These are phyloP conservation scores for Lineus longissimus DNA, from an alignment of 1,140 invertebrate genomes.

Conservation along the genomic window DNA sequence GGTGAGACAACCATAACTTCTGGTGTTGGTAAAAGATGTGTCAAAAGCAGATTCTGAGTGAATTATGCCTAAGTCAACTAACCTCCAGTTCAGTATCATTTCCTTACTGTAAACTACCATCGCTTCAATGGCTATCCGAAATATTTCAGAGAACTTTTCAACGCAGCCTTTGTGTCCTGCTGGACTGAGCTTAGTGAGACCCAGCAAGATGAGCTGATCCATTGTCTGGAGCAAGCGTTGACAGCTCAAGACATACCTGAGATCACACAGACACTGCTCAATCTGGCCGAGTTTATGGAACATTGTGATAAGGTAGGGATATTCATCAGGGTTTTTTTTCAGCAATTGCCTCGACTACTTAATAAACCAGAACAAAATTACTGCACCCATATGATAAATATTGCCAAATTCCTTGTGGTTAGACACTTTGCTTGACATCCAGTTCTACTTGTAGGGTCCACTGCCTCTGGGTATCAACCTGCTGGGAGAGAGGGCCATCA, in stretches of 20 bases:
- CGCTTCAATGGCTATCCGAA: too few species aligned
- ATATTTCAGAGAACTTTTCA: conserved; percentile 81
- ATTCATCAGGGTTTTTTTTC: too few species aligned
- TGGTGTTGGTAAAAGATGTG: too few species aligned
- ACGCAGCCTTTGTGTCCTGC: conserved; percentile 97
- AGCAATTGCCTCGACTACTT: background rate
- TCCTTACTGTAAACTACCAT: too few species aligned
- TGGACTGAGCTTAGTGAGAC: conserved; percentile 89
- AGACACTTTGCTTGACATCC: too few species aligned
- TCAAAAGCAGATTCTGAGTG: too few species aligned
- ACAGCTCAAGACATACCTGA: conserved; percentile 91
- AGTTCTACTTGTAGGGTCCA: conserved; percentile 65
- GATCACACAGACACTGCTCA: conserved; percentile 94
- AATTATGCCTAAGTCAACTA: too few species aligned
- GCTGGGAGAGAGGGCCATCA: conserved; percentile 60
- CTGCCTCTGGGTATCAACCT: conserved; percentile 83
- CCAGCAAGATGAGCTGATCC: conserved; percentile 81
- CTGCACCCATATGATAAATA: too few species aligned
- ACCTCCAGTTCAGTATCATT: too few species aligned
- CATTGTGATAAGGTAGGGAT: conserved; percentile 84
- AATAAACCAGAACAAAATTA: too few species aligned
- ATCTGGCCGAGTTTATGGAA: conserved; percentile 99
- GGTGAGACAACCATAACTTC: too few species aligned
- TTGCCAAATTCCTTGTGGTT: too few species aligned
- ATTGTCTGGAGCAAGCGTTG: conserved; percentile 82